A percentile compares a stretch with the other conserved stretches of the same genome.
Evolutionary conservation across 2,888 invertebrate species (phyloP).

Genomic region (Cepaea hortensis): DNA sequence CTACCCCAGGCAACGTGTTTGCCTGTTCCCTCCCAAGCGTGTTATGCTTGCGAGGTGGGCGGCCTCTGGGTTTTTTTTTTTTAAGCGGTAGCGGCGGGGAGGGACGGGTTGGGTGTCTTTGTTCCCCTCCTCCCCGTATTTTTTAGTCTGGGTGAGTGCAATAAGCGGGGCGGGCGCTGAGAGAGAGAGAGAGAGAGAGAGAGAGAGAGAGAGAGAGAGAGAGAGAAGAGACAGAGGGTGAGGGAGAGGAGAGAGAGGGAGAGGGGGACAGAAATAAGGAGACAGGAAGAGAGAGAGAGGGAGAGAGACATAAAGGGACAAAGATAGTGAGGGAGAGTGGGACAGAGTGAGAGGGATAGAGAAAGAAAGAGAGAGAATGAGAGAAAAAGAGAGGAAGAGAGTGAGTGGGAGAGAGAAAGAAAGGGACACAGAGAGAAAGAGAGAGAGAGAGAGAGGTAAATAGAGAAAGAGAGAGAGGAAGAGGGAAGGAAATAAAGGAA

Average conservation of each 20-base stretch:
- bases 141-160: too few relatives aligned
- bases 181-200: not conserved
- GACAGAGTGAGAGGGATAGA: not conserved
- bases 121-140: too few relatives aligned
- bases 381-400: constrained; percentile 18
- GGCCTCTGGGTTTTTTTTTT: too few relatives aligned
- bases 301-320: not conserved
- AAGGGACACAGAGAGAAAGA: constrained; percentile 18
- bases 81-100: too few relatives aligned
- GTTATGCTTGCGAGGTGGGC: too few relatives aligned
- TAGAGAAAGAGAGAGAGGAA: constrained; percentile 9
- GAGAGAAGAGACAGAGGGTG: not conserved
- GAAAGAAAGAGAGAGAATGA: constrained; percentile 6
- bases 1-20: not conserved
- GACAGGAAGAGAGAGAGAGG: constrained; percentile 10
- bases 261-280: not conserved
- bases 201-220: not conserved
- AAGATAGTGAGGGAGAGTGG: not conserved
- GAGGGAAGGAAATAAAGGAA: not conserved
- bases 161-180: too few relatives aligned
- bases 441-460: constrained; percentile 17
- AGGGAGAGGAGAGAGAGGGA: not conserved
- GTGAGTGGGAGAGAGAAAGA: not conserved
- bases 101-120: too few relatives aligned
- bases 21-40: too few relatives aligned